A percentile compares a stretch with the other conserved stretches of the same genome.
Conservation (phyloP, 2,113 vertebrate genomes). For the Athene noctua region DNA sequence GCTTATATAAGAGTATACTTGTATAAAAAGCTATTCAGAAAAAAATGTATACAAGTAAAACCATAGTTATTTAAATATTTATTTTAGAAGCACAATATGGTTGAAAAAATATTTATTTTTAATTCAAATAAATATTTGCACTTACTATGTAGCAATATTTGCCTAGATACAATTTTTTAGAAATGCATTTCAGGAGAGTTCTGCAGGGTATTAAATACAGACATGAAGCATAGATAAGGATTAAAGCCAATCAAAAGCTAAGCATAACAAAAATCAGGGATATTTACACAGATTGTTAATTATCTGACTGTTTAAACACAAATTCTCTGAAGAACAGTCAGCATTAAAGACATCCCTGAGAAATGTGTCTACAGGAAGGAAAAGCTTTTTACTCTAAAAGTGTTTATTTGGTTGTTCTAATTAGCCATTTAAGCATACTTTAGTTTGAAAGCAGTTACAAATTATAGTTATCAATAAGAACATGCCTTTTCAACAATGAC, state of each 20-base stretch:
- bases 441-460: not conserved
- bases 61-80: not conserved
- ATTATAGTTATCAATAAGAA: conserved; percentile 17
- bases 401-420: conserved; percentile 42
- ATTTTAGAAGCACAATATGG: not conserved
- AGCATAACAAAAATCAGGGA: not conserved
- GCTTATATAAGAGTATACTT: not conserved
- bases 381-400: not conserved
- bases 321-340: conserved; percentile 1
- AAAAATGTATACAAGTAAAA: not conserved
- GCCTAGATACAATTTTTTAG: not conserved
- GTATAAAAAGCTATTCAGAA: not conserved
- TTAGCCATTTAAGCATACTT: conserved; percentile 19
- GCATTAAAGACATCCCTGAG: not conserved
- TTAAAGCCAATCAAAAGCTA: conserved; percentile 32
- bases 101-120: not conserved
- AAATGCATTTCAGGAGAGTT: not conserved
- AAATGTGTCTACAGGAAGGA: not conserved
- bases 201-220: not conserved
- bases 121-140: not conserved
- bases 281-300: conserved; percentile 23
- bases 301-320: conserved; percentile 21
- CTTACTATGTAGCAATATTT: not conserved
- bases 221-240: not conserved
- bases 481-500: not conserved